Percentiles rank a stretch among this genome's conserved stretches.
Evolutionary conservation across 2,888 invertebrate genomes (phyloP).

Genomic region (Acrobasis suavella): DNA sequence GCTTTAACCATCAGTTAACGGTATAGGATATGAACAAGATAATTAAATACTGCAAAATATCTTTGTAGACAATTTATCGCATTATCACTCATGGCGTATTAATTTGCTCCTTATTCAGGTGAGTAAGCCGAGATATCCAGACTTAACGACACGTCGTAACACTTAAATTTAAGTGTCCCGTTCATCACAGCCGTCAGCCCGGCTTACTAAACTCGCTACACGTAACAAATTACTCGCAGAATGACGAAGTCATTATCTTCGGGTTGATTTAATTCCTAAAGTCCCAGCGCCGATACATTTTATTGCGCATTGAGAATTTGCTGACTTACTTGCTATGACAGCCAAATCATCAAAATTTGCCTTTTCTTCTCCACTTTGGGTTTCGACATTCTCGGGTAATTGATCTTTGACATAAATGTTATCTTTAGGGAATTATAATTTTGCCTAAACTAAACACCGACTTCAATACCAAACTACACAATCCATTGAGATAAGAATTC

Average conservation of each 20-base stretch:
- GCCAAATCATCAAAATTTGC: no score
- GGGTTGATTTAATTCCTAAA: slow-evolving; percentile 12
- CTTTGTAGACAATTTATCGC: neutral
- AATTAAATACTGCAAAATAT: no score
- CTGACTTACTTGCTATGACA: neutral
- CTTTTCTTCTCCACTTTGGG: no score
- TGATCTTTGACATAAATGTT: no score
- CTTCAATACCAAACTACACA: no score
- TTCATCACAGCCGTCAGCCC: slow-evolving; percentile 23
- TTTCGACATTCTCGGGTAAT: no score
- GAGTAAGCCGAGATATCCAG: slow-evolving; percentile 26
- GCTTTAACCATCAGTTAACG: no score
- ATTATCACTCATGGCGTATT: slow-evolving; percentile 22
- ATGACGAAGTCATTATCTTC: slow-evolving; percentile 21
- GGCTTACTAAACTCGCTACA: slow-evolving; percentile 21
- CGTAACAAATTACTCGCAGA: slow-evolving; percentile 22
- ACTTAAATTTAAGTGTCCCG: slow-evolving; percentile 39
- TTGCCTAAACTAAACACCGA: no score
- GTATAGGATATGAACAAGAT: no score
- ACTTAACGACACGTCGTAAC: slow-evolving; percentile 33
- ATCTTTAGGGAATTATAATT: no score
- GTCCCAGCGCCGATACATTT: slow-evolving; percentile 2
- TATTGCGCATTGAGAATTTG: neutral
- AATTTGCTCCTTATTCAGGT: slow-evolving; percentile 27
- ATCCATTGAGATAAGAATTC: no score